Percentiles rank a stretch among this genome's conserved stretches.
Evolutionary conservation across 1,140 invertebrate genomes (phyloP).

Genomic region (Episyrphus balteatus): DNA sequence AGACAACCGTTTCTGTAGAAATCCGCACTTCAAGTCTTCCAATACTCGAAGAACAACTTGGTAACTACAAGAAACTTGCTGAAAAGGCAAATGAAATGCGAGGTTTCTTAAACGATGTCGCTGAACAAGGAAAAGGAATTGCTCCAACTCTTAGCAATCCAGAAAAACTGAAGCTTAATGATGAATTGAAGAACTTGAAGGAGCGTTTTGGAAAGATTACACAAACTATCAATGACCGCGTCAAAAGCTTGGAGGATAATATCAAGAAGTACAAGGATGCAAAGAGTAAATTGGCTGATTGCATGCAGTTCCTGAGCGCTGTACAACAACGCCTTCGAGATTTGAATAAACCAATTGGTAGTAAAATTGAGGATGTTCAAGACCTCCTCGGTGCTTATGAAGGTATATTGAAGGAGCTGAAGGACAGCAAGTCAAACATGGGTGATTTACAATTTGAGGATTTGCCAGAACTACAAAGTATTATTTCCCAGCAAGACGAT

Average conservation of each 20-base stretch:
- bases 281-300: constrained; percentile 64
- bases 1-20: constrained; percentile 70
- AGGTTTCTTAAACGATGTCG: constrained; percentile 58
- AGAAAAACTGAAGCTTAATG: constrained; percentile 68
- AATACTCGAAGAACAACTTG: constrained; percentile 71
- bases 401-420: constrained; percentile 64
- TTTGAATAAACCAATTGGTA: constrained; percentile 73
- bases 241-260: constrained; percentile 55
- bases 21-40: constrained; percentile 64
- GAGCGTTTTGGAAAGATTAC: constrained; percentile 64
- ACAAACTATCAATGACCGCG: constrained; percentile 62
- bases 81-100: constrained; percentile 61
- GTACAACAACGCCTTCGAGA: constrained; percentile 74
- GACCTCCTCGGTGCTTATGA: constrained; percentile 66
- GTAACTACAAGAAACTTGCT: constrained; percentile 69
- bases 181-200: constrained; percentile 62
- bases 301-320: constrained; percentile 63
- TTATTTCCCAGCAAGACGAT: constrained; percentile 73
- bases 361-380: constrained; percentile 72
- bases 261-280: constrained; percentile 70
- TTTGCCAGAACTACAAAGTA: constrained; percentile 61
- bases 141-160: constrained; percentile 70
- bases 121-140: constrained; percentile 68
- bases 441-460: constrained; percentile 65
- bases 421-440: constrained; percentile 66